Percentiles rank a stretch among this genome's conserved stretches.
These are phyloP conservation scores for Drosophila mimetica DNA, from an alignment of 2,888 invertebrate species.

Conservation along the genomic window DNA sequence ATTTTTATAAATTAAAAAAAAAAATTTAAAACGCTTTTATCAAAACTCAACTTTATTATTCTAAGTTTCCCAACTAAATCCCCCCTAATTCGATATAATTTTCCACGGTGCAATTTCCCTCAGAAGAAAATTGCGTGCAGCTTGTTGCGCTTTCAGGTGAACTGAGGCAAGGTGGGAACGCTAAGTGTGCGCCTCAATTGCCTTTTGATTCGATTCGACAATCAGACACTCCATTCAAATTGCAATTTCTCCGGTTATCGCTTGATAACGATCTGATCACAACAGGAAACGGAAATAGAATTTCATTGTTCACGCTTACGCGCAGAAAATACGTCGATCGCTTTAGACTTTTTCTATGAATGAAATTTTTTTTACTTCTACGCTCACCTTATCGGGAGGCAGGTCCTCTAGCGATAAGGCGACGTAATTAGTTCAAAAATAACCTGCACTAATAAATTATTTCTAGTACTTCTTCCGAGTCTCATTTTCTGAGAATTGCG, in stretches of 20 bases:
- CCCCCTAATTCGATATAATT: background rate
- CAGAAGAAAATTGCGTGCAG: conserved; percentile 32
- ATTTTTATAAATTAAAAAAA: too few species aligned
- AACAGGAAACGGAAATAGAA: conserved; percentile 42
- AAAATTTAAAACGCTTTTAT: too few species aligned
- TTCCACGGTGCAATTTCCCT: conserved; percentile 60
- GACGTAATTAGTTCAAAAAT: conserved; percentile 44
- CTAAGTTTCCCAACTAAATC: background rate
- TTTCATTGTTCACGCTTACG: conserved; percentile 10
- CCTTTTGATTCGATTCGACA: conserved; percentile 41
- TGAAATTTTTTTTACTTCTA: conserved; percentile 8
- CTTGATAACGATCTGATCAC: conserved; percentile 18
- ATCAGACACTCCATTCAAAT: conserved; percentile 30
- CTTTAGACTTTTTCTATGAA: conserved; percentile 23
- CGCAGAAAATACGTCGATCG: background rate
- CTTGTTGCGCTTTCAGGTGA: conserved; percentile 29
- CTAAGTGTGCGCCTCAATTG: conserved; percentile 31
- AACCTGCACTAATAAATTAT: conserved; percentile 74
- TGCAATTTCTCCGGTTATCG: conserved; percentile 39
- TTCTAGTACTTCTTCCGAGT: conserved; percentile 42
- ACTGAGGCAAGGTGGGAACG: background rate
- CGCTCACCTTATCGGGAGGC: background rate
- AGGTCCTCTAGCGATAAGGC: conserved; percentile 49
- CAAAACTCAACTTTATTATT: background rate
- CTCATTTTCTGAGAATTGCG: conserved; percentile 60